These are phyloP conservation scores for Drosophila watanabei DNA, from an alignment of 1,140 invertebrate genomes.

Conservation along the genomic window DNA sequence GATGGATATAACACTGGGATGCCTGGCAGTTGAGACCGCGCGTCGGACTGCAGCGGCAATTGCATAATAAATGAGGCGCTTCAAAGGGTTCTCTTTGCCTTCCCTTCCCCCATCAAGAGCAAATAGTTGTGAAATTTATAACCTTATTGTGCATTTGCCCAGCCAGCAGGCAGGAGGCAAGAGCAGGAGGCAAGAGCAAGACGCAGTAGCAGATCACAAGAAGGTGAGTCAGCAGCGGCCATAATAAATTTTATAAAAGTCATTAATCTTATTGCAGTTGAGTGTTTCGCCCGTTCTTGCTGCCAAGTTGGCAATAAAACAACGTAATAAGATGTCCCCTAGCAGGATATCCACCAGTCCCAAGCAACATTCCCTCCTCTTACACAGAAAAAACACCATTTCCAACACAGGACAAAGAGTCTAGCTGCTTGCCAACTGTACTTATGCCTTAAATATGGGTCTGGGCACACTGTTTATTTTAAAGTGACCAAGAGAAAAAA, in stretches of 20 bases:
- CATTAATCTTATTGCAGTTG: conserved; percentile 77
- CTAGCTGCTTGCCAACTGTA: not conserved
- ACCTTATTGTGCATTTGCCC: conserved; percentile 73
- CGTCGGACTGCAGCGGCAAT: conserved; percentile 56
- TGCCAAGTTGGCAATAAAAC: conserved; percentile 78
- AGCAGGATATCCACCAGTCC: not conserved
- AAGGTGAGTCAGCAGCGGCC: conserved; percentile 66
- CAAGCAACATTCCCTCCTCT: too few relatives aligned
- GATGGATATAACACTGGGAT: not conserved
- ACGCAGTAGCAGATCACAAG: conserved; percentile 23
- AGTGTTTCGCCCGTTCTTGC: conserved; percentile 38
- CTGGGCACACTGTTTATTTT: not conserved
- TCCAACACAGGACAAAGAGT: not conserved
- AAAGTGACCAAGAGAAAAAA: not conserved
- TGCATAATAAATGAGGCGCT: conserved; percentile 77
- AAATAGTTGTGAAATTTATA: conserved; percentile 69
- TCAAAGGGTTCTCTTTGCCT: conserved; percentile 35
- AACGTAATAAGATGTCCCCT: conserved; percentile 78
- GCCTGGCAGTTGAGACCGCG: too few relatives aligned
- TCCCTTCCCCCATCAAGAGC: not conserved
- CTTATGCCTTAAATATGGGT: not conserved
- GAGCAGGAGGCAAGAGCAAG: too few relatives aligned
- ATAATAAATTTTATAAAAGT: conserved; percentile 84
- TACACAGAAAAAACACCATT: not conserved
- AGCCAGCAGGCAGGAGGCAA: not conserved